Base-by-base conservation (phyloP, 1,140 invertebrate species). In the Drosophila pseudoobscura region DNA sequence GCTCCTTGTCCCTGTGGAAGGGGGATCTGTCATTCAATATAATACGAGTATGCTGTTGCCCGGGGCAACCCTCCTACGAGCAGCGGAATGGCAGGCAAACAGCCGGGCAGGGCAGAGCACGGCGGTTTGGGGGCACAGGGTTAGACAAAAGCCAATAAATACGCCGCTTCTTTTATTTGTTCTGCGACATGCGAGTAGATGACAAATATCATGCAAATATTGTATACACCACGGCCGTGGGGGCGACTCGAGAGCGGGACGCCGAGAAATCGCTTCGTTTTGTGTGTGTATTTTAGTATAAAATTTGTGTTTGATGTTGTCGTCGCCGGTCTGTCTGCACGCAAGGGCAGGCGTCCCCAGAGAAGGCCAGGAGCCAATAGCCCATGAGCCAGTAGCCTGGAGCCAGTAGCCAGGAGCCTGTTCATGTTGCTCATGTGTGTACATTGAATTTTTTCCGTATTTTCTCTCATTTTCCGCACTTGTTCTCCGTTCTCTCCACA, bases 301-400 rank as follows among this genome's bases (percentile, higher is more conserved):
- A 60, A 47, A 53, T 47, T 70, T 46, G 54, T 56, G 52, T 76
- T 76, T 75, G 52, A 57, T 75, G 59, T 75, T 51, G 62, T 59
- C 61, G 72, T 75, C 72, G 72, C 72, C 72, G 71, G 73, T 56
- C 52, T 75, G 68, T 71, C 68, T 71, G 68, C 66, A 71, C 68
- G 54, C 68, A 50, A 70, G 68, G 66, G 41, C 68, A 51, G 31
- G 54, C 65, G 35, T 39, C 11, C 35, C 11, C 11, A 39, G 9
- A 39, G 11, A 11, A 5, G 35, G 35, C 35, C 35, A 39, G 8
- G 11, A 39, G 35, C 35, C 24, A 26, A 4, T 26, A 26, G 24
- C 24, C 24, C 24, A 5, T 24, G 24, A 26, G 3, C 24, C 29
- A 2, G 29, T 8, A 11, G 35, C 7, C 9, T 11, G 29, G 8